Base-by-base conservation (phyloP, 2,888 invertebrate species). In the Elysia crispata region DNA sequence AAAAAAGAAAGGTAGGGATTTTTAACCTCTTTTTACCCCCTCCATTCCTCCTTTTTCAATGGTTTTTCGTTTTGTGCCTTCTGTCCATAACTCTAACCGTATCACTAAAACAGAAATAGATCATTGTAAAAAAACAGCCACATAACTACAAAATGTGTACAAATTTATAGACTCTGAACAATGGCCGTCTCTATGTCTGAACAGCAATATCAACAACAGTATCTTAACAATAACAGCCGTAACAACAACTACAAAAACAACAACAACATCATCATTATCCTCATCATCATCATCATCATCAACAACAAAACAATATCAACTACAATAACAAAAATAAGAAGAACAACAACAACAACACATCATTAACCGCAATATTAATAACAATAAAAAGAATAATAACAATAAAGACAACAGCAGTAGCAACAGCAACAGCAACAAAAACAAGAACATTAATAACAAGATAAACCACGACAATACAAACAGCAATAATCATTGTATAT, bases 301-400 rank as follows among this genome's bases (percentile, higher is more conserved):
- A 60, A 50, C 23, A 77, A n/a, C 6, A 69, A 20, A 18, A 64
- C 54, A 30, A 75, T 23, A 20, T 76, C 70, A 41, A 25, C 64
- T 15, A n/a, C 62, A 13, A 73, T 77, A 41, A 77, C 70, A 1
- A 69, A 50, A 31, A 74, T 50, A 31, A 67, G 75, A 49, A 77
- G 31, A 50, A 81, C 75, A 18, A 81, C 69, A 0, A 28, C 69
- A 1, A 67, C 54, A 20, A 81, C 69, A 11, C 69, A 0, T n/a
- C 69, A 1, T 57, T 50, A 20, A 81, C 69, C 1, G 73, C 60
- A 15, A 77, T 57, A n/a, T 69, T 66, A 20, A 54, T 23, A 28
- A 73, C 18, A n/a, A 50, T 8, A 49, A 50, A 6, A 49, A 73
- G 15, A 28, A 50, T 25, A 49, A 54, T 23, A 49, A 73, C 50